Conservation (phyloP, 2,888 invertebrate genomes). For the Agapostemon virescens region DNA sequence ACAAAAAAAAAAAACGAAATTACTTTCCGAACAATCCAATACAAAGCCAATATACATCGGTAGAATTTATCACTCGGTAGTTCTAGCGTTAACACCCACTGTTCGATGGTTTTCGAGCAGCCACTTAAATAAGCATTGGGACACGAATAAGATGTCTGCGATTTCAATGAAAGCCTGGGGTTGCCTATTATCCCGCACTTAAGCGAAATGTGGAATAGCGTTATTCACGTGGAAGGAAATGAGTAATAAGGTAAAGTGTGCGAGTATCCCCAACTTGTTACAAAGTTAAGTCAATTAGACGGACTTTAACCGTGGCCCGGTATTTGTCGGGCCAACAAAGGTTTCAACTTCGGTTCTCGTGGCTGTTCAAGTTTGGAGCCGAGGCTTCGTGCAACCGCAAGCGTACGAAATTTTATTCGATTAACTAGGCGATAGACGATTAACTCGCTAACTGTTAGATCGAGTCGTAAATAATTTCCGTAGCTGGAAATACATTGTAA, state of each 20-base stretch:
- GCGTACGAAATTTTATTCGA: conserved; percentile 17
- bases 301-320: conserved; percentile 27
- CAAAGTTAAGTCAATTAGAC: conserved; percentile 33
- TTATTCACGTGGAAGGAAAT: conserved; percentile 1
- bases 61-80: too few relatives aligned
- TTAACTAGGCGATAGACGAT: conserved; percentile 14
- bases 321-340: conserved; percentile 24
- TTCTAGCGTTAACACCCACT: too few relatives aligned
- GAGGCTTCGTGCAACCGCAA: background rate
- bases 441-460: background rate
- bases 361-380: conserved; percentile 25
- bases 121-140: background rate
- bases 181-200: background rate
- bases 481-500: background rate
- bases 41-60: too few relatives aligned
- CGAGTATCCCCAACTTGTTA: conserved; percentile 13
- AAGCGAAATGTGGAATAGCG: background rate
- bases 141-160: background rate
- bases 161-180: background rate
- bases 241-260: conserved; percentile 14
- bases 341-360: conserved; percentile 21
- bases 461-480: background rate
- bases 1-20: too few relatives aligned
- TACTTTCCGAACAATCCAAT: too few relatives aligned
- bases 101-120: background rate